Evolutionary conservation across 2,888 invertebrate genomes (phyloP).

Genomic region (Spisula solida): DNA sequence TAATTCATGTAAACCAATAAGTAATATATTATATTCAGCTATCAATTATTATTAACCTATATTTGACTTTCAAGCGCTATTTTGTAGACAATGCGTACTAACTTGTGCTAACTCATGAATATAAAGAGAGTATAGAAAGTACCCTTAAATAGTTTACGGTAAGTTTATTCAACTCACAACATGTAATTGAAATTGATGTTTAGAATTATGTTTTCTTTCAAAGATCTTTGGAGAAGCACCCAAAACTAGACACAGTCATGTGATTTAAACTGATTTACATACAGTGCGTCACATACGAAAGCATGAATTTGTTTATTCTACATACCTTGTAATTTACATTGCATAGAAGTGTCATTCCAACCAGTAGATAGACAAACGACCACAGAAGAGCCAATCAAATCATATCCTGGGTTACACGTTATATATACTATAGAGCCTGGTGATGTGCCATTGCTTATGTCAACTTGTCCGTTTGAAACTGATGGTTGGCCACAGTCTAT

Average conservation of each 20-base stretch:
- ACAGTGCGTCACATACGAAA: not conserved
- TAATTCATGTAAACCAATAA: no score
- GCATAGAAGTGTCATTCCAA: constrained; percentile 28
- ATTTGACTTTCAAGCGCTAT: no score
- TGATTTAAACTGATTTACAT: not conserved
- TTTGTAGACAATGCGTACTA: no score
- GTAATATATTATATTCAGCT: not conserved
- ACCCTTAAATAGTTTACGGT: no score
- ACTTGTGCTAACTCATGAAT: no score
- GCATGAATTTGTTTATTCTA: no score
- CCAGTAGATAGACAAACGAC: not conserved
- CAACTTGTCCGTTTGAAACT: constrained; percentile 24
- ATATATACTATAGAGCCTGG: constrained; percentile 16
- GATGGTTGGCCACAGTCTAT: constrained; percentile 22
- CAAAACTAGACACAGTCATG: not conserved
- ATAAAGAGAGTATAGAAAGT: no score
- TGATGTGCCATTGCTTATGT: constrained; percentile 11
- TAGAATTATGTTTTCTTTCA: no score
- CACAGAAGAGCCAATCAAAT: constrained; percentile 6
- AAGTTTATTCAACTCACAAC: no score
- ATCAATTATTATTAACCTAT: no score
- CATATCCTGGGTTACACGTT: constrained; percentile 18
- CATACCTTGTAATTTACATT: constrained; percentile 26
- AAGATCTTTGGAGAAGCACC: no score
- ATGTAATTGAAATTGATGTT: no score